Base-by-base conservation (phyloP, 2,113 vertebrate species). In the Synodontis membranacea region DNA sequence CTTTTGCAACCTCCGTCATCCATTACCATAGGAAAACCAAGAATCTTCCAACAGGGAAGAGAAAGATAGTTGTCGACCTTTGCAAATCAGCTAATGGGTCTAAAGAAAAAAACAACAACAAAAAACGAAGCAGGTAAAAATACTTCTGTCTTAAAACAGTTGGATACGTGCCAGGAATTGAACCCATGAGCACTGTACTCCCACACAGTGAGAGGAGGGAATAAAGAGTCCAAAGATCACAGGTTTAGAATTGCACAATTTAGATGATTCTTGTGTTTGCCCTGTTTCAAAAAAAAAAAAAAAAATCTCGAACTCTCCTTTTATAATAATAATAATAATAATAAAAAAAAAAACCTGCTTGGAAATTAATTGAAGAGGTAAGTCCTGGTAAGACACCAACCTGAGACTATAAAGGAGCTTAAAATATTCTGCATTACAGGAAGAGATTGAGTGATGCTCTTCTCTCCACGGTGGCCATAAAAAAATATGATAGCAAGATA, bases 221-320 rank as follows among this genome's bases (percentile, higher is more conserved):
- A 54, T 79, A 54, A 79, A 79, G 50, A 56, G 50, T 54, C 50
- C 76, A 79, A 42, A 79, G 48, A 79, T 56, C 19, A 54, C 76
- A 54, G 50, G 17, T 54, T 54, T 50, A 31, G 28, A 76, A 50
- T n/a, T 2, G 46, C 28, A 50, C 74, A 50, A 0, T 76, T 76
- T 34, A 78, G n/a, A 79, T 54, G 17, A 54, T 37, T 54, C 21
- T 52, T 75, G 42, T 31, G 28, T 42, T 46, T 75, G 11, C n/a
- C 42, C n/a, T 7, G 0, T 75, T 28, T 75, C 37, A n/a, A n/a
- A 46, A n/a, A n/a, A n/a, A n/a, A n/a, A n/a, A n/a, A n/a, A n/a
- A n/a, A n/a, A n/a, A 37, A 3, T 68, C 14, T 66, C 34, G 5
- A 14, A 34, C 62, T 66, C 14, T 15, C 64, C 64, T 34, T 19